Conservation (phyloP, 2,797 vertebrate species). For the Eutrigla gurnardus region DNA sequence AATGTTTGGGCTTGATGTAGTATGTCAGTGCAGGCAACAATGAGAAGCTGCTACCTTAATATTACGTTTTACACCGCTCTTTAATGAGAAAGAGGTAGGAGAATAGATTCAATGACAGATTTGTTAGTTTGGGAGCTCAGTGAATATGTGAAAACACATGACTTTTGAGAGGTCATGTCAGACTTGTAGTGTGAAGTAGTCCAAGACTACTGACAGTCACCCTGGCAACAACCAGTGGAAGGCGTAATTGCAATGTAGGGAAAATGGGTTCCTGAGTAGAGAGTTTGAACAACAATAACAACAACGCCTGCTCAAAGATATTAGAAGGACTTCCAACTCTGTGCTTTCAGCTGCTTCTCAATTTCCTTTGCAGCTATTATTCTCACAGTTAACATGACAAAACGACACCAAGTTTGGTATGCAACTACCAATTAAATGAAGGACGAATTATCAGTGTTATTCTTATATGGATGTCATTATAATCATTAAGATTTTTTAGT, state of each 20-base stretch:
- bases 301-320: background rate
- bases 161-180: background rate
- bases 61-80: background rate
- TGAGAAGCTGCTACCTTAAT: background rate
- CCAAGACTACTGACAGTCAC: slow-evolving; percentile 19
- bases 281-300: slow-evolving; percentile 10
- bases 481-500: background rate
- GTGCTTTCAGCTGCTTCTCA: slow-evolving; percentile 4
- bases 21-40: background rate
- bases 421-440: slow-evolving; percentile 5
- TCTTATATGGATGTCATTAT: background rate
- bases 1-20: too few species aligned
- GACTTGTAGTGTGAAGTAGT: background rate
- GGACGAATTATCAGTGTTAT: background rate
- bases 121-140: background rate
- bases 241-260: slow-evolving; percentile 12
- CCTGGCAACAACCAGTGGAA: slow-evolving; percentile 4
- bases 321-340: background rate
- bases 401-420: background rate
- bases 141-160: background rate
- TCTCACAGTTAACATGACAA: background rate
- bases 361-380: background rate
- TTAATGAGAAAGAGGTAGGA: background rate
- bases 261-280: background rate
- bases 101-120: background rate